Percentiles rank a stretch among this genome's conserved stretches.
These are phyloP conservation scores for Lagorchestes hirsutus DNA, from an alignment of 2,797 vertebrate species.

Conservation along the genomic window DNA sequence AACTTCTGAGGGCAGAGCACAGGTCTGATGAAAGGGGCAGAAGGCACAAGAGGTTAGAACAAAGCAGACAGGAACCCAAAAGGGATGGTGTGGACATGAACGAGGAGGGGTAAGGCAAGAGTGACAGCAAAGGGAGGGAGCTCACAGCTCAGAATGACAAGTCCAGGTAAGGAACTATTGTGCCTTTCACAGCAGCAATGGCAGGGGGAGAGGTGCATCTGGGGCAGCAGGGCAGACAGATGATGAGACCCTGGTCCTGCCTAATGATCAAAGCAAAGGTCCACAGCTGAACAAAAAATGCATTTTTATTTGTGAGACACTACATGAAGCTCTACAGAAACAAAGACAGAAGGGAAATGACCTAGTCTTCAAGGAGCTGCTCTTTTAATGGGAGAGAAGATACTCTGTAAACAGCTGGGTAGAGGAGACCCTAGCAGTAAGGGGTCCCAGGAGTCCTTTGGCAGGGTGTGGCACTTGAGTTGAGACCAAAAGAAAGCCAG, in stretches of 20 bases:
- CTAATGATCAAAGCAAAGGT: not conserved
- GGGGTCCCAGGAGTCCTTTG: too few relatives aligned
- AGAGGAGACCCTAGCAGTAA: not conserved
- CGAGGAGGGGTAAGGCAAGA: not conserved
- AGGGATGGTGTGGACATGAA: not conserved
- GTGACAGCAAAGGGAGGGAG: not conserved
- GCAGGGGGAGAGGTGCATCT: not conserved
- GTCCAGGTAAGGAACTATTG: not conserved
- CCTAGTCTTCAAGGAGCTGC: not conserved
- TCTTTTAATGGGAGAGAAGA: not conserved
- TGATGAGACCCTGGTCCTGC: not conserved
- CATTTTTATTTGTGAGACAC: not conserved
- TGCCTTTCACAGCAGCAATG: not conserved
- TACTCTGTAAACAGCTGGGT: not conserved
- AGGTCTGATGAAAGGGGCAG: not conserved
- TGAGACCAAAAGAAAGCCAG: too few relatives aligned
- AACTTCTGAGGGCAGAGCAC: not conserved
- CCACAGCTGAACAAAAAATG: too few relatives aligned
- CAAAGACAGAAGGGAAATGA: not conserved
- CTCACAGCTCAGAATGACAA: not conserved
- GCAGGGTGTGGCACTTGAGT: too few relatives aligned
- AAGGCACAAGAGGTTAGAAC: not conserved
- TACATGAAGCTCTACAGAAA: not conserved
- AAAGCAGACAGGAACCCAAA: not conserved
- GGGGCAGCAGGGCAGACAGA: not conserved